phyloP scores from a whole-genome alignment of 2,888 invertebrate genomes.

The Druceiella hillmani region DNA sequence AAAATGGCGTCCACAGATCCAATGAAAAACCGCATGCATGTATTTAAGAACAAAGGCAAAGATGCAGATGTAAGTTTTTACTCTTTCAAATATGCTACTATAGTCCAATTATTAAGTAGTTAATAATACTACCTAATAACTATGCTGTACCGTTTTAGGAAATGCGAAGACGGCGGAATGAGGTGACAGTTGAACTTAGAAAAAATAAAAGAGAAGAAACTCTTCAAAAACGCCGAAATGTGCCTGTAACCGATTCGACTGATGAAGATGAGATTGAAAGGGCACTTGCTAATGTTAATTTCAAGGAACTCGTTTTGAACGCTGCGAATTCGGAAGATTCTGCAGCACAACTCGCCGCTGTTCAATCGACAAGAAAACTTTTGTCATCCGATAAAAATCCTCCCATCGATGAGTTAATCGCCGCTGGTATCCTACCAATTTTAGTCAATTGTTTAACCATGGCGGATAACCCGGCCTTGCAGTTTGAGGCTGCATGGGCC shows the following conservation, averaged over 20 bases:
- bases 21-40: constrained; percentile 83
- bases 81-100: too few relatives aligned
- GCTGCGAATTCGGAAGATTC: constrained; percentile 78
- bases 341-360: constrained; percentile 79
- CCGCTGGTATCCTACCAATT: constrained; percentile 91
- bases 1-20: constrained; percentile 74
- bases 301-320: constrained; percentile 80
- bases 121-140: too few relatives aligned
- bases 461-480: constrained; percentile 81
- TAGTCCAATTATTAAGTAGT: too few relatives aligned
- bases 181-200: constrained; percentile 92
- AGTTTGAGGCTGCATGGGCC: constrained; percentile 98
- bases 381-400: constrained; percentile 97
- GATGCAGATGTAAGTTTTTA: constrained; percentile 90
- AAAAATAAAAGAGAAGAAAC: constrained; percentile 99
- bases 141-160: constrained; percentile 57
- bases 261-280: constrained; percentile 72
- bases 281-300: constrained; percentile 62
- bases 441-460: constrained; percentile 85
- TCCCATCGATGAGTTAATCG: constrained; percentile 93
- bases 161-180: constrained; percentile 94
- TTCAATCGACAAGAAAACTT: constrained; percentile 92
- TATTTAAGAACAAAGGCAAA: constrained; percentile 98
- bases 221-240: constrained; percentile 92
- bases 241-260: constrained; percentile 81